Conservation (phyloP, 2,797 vertebrate genomes). For the Sorex maritimensis region DNA sequence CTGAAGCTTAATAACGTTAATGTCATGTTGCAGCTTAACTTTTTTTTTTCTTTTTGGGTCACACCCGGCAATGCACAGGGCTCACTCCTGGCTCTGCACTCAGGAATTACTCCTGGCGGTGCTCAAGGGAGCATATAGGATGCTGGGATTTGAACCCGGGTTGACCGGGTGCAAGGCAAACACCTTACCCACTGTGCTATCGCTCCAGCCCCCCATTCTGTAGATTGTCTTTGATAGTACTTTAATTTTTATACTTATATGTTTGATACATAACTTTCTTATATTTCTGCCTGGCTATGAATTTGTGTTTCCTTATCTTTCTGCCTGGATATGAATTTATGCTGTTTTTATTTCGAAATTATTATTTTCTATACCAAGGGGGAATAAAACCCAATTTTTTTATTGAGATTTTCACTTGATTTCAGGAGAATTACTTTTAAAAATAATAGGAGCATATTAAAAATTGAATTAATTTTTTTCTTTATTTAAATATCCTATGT, state of each 20-base stretch:
- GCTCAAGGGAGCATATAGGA: too few relatives aligned
- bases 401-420: constrained; percentile 23
- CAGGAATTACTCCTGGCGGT: too few relatives aligned
- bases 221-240: neutral
- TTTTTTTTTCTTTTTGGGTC: neutral
- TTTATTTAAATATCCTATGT: neutral
- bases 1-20: constrained; percentile 18
- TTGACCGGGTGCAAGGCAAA: too few relatives aligned
- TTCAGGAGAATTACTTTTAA: constrained; percentile 29
- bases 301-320: neutral
- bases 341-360: constrained; percentile 7
- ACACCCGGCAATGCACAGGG: too few relatives aligned
- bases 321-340: neutral
- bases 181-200: too few relatives aligned
- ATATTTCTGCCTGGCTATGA: constrained; percentile 18
- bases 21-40: neutral
- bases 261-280: neutral
- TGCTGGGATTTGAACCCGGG: too few relatives aligned
- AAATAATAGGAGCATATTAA: neutral
- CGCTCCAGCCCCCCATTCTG: too few relatives aligned
- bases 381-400: neutral
- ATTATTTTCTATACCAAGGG: neutral
- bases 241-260: neutral
- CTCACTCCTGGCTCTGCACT: too few relatives aligned
- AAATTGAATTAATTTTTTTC: neutral